Evolutionary conservation across 2,888 invertebrate genomes (phyloP), one percentile per base, ranked within the genome.

Genomic region (Eristalis tenax): DNA sequence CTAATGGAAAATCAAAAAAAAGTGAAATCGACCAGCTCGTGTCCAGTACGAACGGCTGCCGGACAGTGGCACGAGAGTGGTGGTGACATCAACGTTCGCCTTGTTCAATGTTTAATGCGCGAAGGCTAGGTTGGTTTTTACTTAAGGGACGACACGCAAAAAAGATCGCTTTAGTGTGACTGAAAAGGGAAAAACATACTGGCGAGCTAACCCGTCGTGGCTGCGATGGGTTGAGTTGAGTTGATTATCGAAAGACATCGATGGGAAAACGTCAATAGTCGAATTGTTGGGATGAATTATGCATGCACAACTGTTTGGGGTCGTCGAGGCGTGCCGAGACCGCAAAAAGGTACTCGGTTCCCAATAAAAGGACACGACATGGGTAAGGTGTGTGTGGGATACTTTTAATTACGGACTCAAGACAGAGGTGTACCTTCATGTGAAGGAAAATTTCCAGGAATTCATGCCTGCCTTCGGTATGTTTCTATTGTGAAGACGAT

Each of bases 111-210:
- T 59, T 74, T 56, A 74, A 65, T 73, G 75, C n/a, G 65, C n/a
- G 65, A 65, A 23, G 13, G 59, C 50, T 18, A 18, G 18, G 18
- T 18, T 38, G 11, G 56, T 70, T 78, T 70, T 78, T 56, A 50
- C 26, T 56, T 38, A 32, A 68, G 38, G 68, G 50, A n/a, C 50
- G 50, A 57, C n/a, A 26, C 59, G 59, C 59, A 50, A 35, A 70
- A 38, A 50, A 8, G 23, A 23, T 43, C 40, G 40, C 56, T 11
- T 32, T 6, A 15, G 32, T 63, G 56, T 18, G 40, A 6, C 63
- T 18, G 23, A 35, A n/a, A 73, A 6, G 56, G n/a, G 40, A n/a
- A 73, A 83, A 68, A 79, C 74, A 70, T 38, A 71, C 66, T 35
- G 80, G 70, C 13, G 40, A 75, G 18, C 65, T 65, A 18, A 18